Base-by-base conservation (phyloP, 2,888 invertebrate species). In the Idaea aversata region DNA sequence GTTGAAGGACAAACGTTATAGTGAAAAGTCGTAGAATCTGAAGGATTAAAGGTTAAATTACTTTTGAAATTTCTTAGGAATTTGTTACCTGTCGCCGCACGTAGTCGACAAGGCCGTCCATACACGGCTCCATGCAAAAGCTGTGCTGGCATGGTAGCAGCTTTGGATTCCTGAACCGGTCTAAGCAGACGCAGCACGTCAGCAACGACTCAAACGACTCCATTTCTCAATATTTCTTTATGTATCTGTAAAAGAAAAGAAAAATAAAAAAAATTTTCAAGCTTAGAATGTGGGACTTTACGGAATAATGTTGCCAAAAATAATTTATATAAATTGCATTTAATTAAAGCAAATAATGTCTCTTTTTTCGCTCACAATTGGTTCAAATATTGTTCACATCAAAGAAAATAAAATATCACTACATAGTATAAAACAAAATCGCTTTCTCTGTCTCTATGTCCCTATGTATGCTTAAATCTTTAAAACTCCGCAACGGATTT, bases 61-160 rank as follows among this genome's bases (percentile, higher is more conserved):
- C 4, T 15, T 15, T 5, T 15, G 10, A 10, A 59, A 15, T 15
- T 59, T 59, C 5, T 59, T 59, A 59, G 0, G 58, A 16, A 16
- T 7, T 59, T 6, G 0, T 15, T 90, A 97, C 97, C 95, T 98
- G 98, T 92, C 98, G 94, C 76, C 98, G 95, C 75, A 98, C 98
- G 88, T 98, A 98, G 93, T 98, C 98, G 84, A 98, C 97, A 63
- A 99, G 94, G 73, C 99, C 98, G 91, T 99, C 99, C 95, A 99
- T 97, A 90, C 99, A 99, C 65, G 99, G 99, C 84, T 98, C 98
- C 97, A 98, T 97, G 87, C 99, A 99, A 93, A 98, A 99, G 81
- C 99, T 99, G 95, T 99, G 99, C 94, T 99, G 99, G 88, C 99
- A 99, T 95, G 99, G 99, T 86, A 99, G 93, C 85, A 99, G 94